phyloP scores from a whole-genome alignment of 1,140 invertebrate species.

The Reticulitermes speratus region DNA sequence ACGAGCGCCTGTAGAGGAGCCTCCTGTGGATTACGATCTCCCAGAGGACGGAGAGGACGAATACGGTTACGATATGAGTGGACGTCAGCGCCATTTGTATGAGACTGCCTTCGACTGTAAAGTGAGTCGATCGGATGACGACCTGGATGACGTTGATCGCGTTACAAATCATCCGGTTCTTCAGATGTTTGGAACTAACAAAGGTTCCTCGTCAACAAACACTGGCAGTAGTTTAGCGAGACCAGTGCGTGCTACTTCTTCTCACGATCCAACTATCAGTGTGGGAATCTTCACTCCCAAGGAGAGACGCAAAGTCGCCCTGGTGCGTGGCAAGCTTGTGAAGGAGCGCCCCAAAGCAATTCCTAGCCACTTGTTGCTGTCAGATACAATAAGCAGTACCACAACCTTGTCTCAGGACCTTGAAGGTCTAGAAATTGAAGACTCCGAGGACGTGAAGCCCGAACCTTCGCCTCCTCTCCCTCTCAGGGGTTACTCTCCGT shows the following conservation, averaged over 20 bases:
- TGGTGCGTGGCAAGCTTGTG: conserved; percentile 43
- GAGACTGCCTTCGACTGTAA: conserved; percentile 88
- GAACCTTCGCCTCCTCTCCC: conserved; percentile 43
- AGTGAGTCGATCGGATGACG: conserved; percentile 76
- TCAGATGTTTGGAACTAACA: conserved; percentile 54
- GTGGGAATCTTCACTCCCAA: conserved; percentile 47
- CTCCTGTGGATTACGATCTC: conserved; percentile 26
- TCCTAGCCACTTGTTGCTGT: conserved; percentile 54
- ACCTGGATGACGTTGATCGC: conserved; percentile 76
- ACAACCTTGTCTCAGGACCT: conserved; percentile 58
- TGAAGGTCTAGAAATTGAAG: conserved; percentile 61
- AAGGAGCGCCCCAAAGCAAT: conserved; percentile 51
- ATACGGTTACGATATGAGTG: conserved; percentile 60
- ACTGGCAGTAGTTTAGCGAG: neutral
- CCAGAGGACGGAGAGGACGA: conserved; percentile 38
- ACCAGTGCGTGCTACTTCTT: conserved; percentile 19
- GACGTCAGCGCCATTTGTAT: conserved; percentile 70
- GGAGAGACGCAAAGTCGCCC: conserved; percentile 48
- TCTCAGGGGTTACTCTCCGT: conserved; percentile 64
- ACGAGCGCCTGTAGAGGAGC: conserved; percentile 19
- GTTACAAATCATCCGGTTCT: conserved; percentile 78
- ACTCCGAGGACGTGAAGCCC: conserved; percentile 53
- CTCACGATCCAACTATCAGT: conserved; percentile 37
- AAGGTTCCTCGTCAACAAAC: conserved; percentile 37
- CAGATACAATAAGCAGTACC: conserved; percentile 51